These are phyloP conservation scores for Mesitornis unicolor DNA, from an alignment of 2,113 vertebrate species.

Conservation along the genomic window DNA sequence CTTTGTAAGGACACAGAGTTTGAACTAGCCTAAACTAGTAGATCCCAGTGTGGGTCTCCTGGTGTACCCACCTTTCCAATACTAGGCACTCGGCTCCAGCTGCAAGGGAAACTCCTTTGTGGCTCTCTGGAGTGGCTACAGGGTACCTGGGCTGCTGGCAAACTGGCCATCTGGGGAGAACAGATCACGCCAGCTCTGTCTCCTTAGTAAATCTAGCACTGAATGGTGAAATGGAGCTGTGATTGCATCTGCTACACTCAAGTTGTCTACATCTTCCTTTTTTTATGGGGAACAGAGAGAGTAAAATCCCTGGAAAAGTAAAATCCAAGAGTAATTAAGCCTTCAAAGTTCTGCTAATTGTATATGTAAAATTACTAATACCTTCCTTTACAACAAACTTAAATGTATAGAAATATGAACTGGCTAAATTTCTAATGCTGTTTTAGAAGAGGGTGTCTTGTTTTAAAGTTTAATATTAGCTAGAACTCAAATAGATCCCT, in stretches of 20 bases:
- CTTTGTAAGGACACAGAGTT: background rate
- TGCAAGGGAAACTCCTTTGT: too few species aligned
- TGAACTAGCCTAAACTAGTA: background rate
- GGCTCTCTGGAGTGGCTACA: background rate
- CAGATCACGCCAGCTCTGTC: rapidly evolving
- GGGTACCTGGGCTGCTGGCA: background rate
- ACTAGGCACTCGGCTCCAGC: background rate
- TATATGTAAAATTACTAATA: background rate
- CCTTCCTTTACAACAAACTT: background rate
- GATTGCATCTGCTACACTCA: background rate
- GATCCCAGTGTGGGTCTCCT: background rate
- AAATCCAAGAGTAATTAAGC: background rate
- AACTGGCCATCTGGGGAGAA: background rate
- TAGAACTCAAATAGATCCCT: conserved; percentile 61
- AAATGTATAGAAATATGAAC: background rate
- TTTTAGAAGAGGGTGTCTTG: background rate
- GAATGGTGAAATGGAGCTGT: background rate
- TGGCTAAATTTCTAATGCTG: background rate
- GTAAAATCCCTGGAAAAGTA: background rate
- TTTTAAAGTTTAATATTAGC: background rate
- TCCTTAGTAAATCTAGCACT: background rate
- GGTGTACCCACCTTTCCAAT: background rate
- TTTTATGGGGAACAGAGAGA: background rate
- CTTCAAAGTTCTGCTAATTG: background rate
- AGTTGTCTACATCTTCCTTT: background rate